Evolutionary conservation across 2,113 vertebrate genomes (phyloP).

Genomic region (Terrapene triunguis): DNA sequence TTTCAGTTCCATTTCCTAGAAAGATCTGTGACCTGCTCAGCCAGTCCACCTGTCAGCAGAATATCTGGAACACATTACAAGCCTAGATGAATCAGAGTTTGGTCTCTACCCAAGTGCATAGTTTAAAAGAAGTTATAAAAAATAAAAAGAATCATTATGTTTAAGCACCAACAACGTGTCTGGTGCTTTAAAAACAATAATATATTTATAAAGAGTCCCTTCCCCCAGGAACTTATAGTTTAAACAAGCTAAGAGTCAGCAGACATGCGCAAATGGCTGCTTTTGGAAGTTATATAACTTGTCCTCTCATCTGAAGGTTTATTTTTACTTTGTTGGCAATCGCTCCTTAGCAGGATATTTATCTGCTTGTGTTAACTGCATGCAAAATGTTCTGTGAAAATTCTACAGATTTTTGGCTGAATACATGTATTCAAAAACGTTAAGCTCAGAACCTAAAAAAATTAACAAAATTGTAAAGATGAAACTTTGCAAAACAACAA

Average conservation of each 20-base stretch:
- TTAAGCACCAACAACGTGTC: not conserved
- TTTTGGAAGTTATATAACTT: not conserved
- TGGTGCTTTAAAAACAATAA: not conserved
- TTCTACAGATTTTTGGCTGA: not conserved
- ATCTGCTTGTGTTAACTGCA: not conserved
- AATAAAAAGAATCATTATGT: no score
- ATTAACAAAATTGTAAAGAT: not conserved
- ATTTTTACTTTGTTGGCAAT: not conserved
- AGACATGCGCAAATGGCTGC: not conserved
- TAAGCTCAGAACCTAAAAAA: not conserved
- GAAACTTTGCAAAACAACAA: not conserved
- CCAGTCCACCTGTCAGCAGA: not conserved
- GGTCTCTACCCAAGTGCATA: accelerated
- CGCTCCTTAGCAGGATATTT: not conserved
- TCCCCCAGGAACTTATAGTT: not conserved
- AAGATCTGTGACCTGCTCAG: not conserved
- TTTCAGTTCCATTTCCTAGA: not conserved
- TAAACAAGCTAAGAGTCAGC: not conserved
- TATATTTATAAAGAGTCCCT: not conserved
- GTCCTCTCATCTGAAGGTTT: not conserved
- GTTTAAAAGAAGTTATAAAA: not conserved
- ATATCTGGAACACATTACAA: not conserved
- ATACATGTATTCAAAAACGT: not conserved
- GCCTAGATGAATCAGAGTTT: not conserved
- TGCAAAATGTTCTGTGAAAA: not conserved